Conservation (phyloP, 53 echinoderm and acorn worm species). For the Apostichopus leukothele region DNA sequence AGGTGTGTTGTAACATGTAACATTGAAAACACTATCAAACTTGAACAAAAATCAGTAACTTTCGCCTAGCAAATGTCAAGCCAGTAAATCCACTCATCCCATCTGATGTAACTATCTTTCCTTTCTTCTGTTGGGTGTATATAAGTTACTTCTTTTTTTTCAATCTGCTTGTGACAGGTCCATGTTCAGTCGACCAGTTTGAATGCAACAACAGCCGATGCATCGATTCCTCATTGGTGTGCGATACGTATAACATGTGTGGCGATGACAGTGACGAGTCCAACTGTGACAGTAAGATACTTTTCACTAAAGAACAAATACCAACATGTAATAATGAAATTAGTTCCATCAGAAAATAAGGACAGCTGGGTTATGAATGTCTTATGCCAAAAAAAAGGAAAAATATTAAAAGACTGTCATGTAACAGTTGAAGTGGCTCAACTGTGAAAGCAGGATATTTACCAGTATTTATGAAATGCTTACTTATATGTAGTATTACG, state of each 20-base stretch:
- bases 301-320: no score
- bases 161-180: slow-evolving; percentile 50
- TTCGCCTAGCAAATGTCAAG: background rate
- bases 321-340: no score
- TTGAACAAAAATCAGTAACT: background rate
- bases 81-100: background rate
- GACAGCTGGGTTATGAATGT: no score
- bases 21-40: no score
- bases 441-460: no score
- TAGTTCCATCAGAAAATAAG: no score
- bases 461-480: no score
- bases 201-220: slow-evolving; percentile 79
- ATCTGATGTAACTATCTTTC: background rate
- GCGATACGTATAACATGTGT: slow-evolving; percentile 84
- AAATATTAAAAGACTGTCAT: no score
- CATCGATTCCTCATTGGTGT: slow-evolving; percentile 63
- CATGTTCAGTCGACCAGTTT: slow-evolving; percentile 66
- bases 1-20: no score
- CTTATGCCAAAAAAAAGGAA: no score
- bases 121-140: background rate
- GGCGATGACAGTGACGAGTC: slow-evolving; percentile 87
- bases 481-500: no score
- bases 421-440: no score
- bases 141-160: background rate
- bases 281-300: slow-evolving; percentile 68